Evolutionary conservation across 2,113 vertebrate species (phyloP).

Genomic region (Coracopsis vasa): DNA sequence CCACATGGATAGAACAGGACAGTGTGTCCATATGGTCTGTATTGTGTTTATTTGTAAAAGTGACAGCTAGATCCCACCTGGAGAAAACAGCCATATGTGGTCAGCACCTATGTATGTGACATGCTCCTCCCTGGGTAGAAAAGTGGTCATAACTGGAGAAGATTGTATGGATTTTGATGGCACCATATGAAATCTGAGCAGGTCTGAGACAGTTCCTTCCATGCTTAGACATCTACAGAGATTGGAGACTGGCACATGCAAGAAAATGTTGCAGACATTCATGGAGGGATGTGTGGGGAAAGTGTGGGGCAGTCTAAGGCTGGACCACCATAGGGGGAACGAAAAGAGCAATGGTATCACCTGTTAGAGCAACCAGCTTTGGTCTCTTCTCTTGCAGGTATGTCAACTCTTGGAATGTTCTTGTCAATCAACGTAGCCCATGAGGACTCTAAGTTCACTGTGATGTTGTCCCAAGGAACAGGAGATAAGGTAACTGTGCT

Average conservation of each 20-base stretch:
- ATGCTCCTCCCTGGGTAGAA: not conserved
- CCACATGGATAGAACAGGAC: not conserved
- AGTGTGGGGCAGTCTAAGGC: not conserved
- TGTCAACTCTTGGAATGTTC: not conserved
- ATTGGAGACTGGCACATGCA: not conserved
- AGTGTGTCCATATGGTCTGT: not conserved
- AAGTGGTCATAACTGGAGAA: not conserved
- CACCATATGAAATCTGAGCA: not conserved
- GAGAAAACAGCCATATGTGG: not conserved
- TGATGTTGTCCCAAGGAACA: not conserved
- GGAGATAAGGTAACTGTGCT: not conserved
- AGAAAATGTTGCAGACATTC: not conserved
- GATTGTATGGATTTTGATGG: not conserved
- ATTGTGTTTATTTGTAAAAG: not conserved
- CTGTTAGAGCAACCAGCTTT: not conserved
- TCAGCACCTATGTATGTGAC: not conserved
- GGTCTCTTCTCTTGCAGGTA: not conserved
- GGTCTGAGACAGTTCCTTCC: not conserved
- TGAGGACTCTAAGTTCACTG: not conserved
- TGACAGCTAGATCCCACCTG: not conserved
- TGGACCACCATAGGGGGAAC: not conserved
- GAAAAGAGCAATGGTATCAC: not conserved
- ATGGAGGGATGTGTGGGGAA: not conserved
- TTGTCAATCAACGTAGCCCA: fast-evolving
- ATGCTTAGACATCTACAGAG: not conserved